A percentile compares a stretch with the other conserved stretches of the same genome.
Conservation (phyloP, 23 tunicate species). For the Styela plicata region DNA sequence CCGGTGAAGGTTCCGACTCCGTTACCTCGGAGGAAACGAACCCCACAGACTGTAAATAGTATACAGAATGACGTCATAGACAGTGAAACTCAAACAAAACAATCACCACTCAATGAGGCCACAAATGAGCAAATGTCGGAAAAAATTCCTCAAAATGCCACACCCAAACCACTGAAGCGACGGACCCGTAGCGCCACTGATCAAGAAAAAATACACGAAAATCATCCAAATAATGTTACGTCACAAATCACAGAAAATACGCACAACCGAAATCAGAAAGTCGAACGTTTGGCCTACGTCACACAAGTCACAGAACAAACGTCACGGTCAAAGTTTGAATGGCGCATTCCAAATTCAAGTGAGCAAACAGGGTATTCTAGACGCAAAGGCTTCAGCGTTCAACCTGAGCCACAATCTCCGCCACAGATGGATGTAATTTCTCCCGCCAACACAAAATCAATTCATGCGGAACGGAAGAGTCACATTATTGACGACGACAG, state of each 20-base stretch:
- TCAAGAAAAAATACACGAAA: background rate
- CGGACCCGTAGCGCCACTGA: background rate
- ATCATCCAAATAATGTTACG: background rate
- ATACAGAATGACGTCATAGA: background rate
- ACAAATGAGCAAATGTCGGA: background rate
- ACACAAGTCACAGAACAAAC: background rate
- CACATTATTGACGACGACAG: background rate
- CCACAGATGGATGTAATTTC: background rate
- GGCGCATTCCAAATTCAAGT: background rate
- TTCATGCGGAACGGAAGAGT: background rate
- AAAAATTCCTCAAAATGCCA: background rate
- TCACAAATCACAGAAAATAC: background rate
- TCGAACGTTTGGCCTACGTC: too few relatives aligned
- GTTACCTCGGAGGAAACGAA: background rate
- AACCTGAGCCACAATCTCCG: background rate
- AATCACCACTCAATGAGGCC: too few relatives aligned
- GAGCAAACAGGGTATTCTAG: background rate
- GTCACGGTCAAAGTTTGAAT: background rate
- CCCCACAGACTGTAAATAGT: background rate
- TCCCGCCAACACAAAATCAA: background rate
- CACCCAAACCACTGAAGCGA: background rate
- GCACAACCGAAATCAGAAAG: background rate
- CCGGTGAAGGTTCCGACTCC: background rate
- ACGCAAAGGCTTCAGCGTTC: background rate
- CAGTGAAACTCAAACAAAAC: background rate